Base-by-base conservation (phyloP, 2,113 vertebrate species). In the Lepidiolamprologus cunningtoni region DNA sequence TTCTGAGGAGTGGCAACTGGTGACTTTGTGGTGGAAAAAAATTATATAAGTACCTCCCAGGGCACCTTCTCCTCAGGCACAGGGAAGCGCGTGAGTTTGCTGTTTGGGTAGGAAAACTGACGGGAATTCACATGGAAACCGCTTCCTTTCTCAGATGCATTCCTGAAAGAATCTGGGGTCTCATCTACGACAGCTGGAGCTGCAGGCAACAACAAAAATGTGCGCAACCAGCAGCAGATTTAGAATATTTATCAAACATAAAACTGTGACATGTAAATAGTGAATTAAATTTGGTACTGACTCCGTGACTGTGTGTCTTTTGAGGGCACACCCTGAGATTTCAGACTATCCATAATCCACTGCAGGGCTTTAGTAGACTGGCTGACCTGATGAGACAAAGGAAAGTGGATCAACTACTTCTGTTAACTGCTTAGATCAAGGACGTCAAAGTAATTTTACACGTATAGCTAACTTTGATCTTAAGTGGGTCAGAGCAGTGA, bases 31-130 rank as follows among this genome's bases (percentile, higher is more conserved):
- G 8, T 33, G 33, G 33, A 81, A 26, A 21, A n/a, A n/a, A 47
- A 58, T 19, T 19, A 68, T 37, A 1, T 37, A 84, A 50, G 14
- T 96, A 99, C 98, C 97, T 98, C 95, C 98, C 98, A 99, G 19
- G 97, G 96, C 63, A 99, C 98, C 89, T 98, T 98, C 96, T 99
- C 99, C 5, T 99, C 97, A 0, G 98, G 98, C 87, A 99, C 98
- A 0, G 98, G 97, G 92, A 99, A 99, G 33, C 98, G 97, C 0
- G 57, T 73, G 7, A 96, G 47, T 13, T 92, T 94, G 81, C 96
- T 96, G 71, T 81, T 87, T 0, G 97, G 97, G 86, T 99, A 99
- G 4, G 95, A 85, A 26, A 97, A 94, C 68, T 97, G 96, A 33
- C 98, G 96, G 47, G 98, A 97, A 0, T 96, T 97, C 63, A 97